These are phyloP conservation scores for Agrilus biguttatus DNA, from an alignment of 2,888 invertebrate genomes.

Conservation along the genomic window DNA sequence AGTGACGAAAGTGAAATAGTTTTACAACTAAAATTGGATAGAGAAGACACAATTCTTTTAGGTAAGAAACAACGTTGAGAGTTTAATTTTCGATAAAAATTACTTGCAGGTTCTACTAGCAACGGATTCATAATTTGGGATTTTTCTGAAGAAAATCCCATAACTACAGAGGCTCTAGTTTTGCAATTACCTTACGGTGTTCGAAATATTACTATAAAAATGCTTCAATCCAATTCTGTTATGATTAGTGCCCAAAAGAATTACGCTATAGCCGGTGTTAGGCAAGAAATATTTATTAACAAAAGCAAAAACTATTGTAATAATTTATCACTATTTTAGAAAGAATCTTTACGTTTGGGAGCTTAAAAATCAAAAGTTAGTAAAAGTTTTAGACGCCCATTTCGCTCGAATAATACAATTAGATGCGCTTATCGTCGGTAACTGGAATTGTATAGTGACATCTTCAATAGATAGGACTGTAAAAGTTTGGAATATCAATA, in stretches of 20 bases:
- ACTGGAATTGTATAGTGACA: conserved; percentile 90
- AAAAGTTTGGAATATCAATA: conserved; percentile 98
- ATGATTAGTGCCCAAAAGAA: conserved; percentile 82
- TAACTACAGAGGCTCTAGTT: conserved; percentile 43
- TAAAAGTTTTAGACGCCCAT: conserved; percentile 91
- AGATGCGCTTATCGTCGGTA: conserved; percentile 70
- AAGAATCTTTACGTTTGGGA: conserved; percentile 94
- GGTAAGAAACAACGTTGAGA: conserved; percentile 33
- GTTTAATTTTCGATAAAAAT: neutral
- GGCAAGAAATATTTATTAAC: conserved; percentile 31
- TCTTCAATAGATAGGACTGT: conserved; percentile 96
- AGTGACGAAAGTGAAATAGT: conserved; percentile 63
- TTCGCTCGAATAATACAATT: conserved; percentile 91
- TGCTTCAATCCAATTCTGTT: conserved; percentile 80
- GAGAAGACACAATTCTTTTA: conserved; percentile 63
- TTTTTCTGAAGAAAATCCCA: conserved; percentile 38
- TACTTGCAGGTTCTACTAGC: conserved; percentile 43
- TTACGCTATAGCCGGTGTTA: conserved; percentile 90
- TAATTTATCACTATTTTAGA: conserved; percentile 12
- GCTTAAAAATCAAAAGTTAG: conserved; percentile 60
- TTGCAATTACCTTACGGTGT: conserved; percentile 71
- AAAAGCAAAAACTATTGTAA: neutral
- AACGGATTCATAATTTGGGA: conserved; percentile 79
- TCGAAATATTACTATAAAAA: conserved; percentile 83
- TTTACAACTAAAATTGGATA: conserved; percentile 70